Base-by-base conservation (phyloP, 2,113 vertebrate genomes). In the Aegithalos caudatus region DNA sequence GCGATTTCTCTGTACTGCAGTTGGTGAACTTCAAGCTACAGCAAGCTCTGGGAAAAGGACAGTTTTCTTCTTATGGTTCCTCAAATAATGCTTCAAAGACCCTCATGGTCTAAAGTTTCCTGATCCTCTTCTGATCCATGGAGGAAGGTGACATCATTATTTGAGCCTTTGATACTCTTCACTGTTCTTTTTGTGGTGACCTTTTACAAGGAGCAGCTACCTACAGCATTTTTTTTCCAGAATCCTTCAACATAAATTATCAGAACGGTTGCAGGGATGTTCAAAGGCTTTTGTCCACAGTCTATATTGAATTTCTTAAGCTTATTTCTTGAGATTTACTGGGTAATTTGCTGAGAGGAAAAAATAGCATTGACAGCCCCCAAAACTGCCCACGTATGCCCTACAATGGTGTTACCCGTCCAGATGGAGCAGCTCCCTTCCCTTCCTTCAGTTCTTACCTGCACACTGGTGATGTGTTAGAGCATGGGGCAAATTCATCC, bases 311-410 rank as follows among this genome's bases (percentile, higher is more conserved):
- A 28, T 48, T 91, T 87, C 37, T 67, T 35, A 51, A 84, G 48
- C 64, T 88, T 83, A 27, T 37, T 76, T 92, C 31, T 62, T 73
- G 35, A 92, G 35, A 77, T 38, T 56, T 82, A 38, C 37, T 62
- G 51, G 67, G 51, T 51, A 81, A 58, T 86, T 94, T 67, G 40
- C 64, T 79, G 25, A 86, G 61, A 81, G 40, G 42, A 81, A 94
- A 89, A 96, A 92, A 79, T 71, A 94, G 86, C 81, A 91, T 24
- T 8, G 13, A 50, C 87, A 91, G 64, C 81, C 86, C 50, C 81
- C 86, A 86, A 94, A 94, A 81, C 82, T 93, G 65, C 92, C 96
- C 86, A 94, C 72, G 0, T 56, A 29, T 81, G 72, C 48, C 86
- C 79, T 92, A 10, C 29, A 44, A 25, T 56, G 78, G 45, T 31